Evolutionary conservation across 2,797 vertebrate species (phyloP), one percentile per base, ranked within the genome.

Genomic region (Pitangus sulphuratus): DNA sequence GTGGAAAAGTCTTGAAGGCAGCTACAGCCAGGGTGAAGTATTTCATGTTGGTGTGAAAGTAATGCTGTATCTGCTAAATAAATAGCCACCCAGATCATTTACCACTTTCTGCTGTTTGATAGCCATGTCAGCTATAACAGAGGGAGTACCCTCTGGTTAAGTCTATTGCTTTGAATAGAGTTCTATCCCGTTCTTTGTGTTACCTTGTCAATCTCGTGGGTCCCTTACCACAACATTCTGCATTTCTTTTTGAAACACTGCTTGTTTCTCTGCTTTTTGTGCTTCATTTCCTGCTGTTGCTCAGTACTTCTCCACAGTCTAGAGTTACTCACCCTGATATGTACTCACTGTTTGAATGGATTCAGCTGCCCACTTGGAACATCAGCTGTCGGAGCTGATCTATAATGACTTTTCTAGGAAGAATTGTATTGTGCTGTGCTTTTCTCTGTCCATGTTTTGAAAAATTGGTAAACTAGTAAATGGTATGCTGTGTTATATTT

Each of bases 161-260:
- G 20, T 45, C 30, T 60, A 26, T 24, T 53, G 25, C 53, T 77
- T 44, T 71, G 68, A 11, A 31, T 77, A 8, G 6, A 5, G 22
- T 74, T 62, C 21, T 75, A 7, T 26, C 26, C 15, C 37, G 6
- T 56, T 62, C 25, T 89, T 5, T 47, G 2, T 78, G 37, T 80
- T 82, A 20, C 1, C 0, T 0, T 50, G 42, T 70, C 48, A 26
- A 0, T 71, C 39, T 56, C 1, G 0, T 40, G 25, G 75, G 42
- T 24, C 53, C 45, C 83, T 85, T 37, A 19, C 45, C 1, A 1
- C 30, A 62, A 21, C 40, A 75, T 75, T 80, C 24, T 78, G 33
- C 24, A 6, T 76, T 91, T 79, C 31, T 85, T 9, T 68, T 65
- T 22, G 19, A 62, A 93, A 31, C 3, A 4, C 19, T 28, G 8